Evolutionary conservation across 2,113 vertebrate genomes (phyloP).

Genomic region (Clarias magur): DNA sequence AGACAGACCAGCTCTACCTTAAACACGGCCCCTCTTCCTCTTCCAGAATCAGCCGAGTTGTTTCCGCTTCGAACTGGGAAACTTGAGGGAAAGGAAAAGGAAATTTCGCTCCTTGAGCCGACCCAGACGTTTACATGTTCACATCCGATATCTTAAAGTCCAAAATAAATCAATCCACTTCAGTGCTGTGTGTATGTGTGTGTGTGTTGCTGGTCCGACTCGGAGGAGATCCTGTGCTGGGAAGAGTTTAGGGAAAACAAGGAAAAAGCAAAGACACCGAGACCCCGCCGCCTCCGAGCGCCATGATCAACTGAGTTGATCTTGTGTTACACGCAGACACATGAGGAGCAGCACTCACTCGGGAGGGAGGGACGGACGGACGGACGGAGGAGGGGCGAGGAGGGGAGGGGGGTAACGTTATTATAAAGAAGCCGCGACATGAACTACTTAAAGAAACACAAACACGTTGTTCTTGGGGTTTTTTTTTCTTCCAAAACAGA

Average conservation of each 20-base stretch:
- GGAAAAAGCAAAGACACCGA: constrained; percentile 50
- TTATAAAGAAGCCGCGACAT: not conserved
- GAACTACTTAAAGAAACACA: not conserved
- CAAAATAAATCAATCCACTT: not conserved
- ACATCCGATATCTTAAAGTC: not conserved
- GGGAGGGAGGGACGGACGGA: constrained; percentile 42
- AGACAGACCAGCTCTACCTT: constrained; percentile 56
- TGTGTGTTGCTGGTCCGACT: not conserved
- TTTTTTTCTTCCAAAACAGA: too few species aligned
- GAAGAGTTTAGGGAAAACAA: constrained; percentile 22
- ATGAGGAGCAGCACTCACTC: not conserved
- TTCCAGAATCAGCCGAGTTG: constrained; percentile 60
- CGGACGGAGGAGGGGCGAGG: too few species aligned
- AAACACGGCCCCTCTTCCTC: constrained; percentile 58
- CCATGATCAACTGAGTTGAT: constrained; percentile 68
- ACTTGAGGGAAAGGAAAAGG: constrained; percentile 30
- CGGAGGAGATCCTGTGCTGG: not conserved
- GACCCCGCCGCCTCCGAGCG: constrained; percentile 59
- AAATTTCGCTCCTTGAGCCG: constrained; percentile 23
- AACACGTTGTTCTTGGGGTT: not conserved
- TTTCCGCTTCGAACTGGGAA: constrained; percentile 37
- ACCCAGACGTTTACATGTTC: constrained; percentile 12
- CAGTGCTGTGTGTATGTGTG: not conserved
- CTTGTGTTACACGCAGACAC: constrained; percentile 50
- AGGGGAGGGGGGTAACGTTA: too few species aligned